These are phyloP conservation scores for Zaprionus africanus DNA, from an alignment of 1,140 invertebrate genomes.

Conservation along the genomic window DNA sequence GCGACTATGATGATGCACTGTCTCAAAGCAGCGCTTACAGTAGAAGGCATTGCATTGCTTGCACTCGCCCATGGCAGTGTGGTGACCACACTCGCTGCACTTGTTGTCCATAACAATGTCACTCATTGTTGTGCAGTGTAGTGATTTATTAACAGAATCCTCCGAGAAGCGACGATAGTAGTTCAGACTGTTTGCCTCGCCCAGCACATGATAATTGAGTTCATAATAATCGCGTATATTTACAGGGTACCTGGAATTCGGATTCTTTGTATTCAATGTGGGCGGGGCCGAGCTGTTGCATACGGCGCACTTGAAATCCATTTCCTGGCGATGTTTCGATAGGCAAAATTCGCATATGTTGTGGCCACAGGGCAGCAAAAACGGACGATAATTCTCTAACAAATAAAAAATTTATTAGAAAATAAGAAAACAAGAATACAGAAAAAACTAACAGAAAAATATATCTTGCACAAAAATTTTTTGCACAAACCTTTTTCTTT, in stretches of 20 bases:
- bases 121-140: conserved; percentile 2
- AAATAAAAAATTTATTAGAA: conserved; percentile 1
- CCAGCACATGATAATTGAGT: conserved; percentile 69
- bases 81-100: conserved; percentile 63
- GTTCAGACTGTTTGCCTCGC: conserved; percentile 33
- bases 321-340: conserved; percentile 32
- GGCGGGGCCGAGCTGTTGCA: conserved; percentile 49
- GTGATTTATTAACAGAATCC: conserved; percentile 39
- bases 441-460: conserved; percentile 12
- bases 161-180: conserved; percentile 31
- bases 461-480: background rate
- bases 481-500: background rate
- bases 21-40: conserved; percentile 64
- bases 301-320: conserved; percentile 51
- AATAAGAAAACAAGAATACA: conserved; percentile 21
- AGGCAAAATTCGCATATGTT: conserved; percentile 72
- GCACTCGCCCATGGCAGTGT: conserved; percentile 49
- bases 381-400: conserved; percentile 50
- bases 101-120: conserved; percentile 30
- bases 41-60: conserved; percentile 63
- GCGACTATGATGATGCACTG: conserved; percentile 63
- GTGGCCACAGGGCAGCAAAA: conserved; percentile 70
- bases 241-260: conserved; percentile 9
- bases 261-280: conserved; percentile 32
- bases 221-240: conserved; percentile 59